Conservation (phyloP, 2,113 vertebrate genomes). For the Cyprinodon brontotheroides region DNA sequence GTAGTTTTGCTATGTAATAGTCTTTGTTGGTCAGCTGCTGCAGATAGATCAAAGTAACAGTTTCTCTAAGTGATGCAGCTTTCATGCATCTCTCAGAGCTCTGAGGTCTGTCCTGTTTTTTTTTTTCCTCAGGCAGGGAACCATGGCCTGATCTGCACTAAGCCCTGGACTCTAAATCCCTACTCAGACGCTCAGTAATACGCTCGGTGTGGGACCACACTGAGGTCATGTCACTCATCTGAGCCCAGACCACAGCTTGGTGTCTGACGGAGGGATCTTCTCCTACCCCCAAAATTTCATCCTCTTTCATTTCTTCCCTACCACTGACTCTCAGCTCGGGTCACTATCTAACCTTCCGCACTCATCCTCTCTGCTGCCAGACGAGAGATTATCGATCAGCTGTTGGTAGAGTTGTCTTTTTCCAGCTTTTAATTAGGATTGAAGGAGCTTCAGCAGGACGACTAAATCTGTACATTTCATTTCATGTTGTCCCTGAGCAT, state of each 20-base stretch:
- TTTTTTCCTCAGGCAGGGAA: conserved; percentile 38
- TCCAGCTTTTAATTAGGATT: conserved; percentile 15
- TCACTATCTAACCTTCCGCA: conserved; percentile 11
- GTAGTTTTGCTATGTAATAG: neutral
- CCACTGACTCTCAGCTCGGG: conserved; percentile 5
- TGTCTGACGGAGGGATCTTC: conserved; percentile 52
- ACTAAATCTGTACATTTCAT: neutral
- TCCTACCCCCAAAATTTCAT: conserved; percentile 25
- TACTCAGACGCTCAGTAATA: conserved; percentile 68
- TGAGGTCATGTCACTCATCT: conserved; percentile 50
- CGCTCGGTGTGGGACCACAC: conserved; percentile 58
- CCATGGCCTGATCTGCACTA: conserved; percentile 66
- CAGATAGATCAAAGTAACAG: neutral
- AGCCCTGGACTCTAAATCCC: conserved; percentile 68
- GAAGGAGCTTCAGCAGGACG: neutral
- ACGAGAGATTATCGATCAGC: conserved; percentile 9
- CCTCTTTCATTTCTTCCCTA: conserved; percentile 31
- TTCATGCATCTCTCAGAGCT: conserved; percentile 19
- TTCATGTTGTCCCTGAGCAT: neutral
- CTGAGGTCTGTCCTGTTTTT: conserved; percentile 31
- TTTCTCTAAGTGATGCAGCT: conserved; percentile 7
- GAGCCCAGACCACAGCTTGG: conserved; percentile 24
- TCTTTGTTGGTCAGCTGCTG: neutral
- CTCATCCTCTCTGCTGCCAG: conserved; percentile 10
- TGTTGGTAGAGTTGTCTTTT: neutral